Percentiles rank a stretch among this genome's conserved stretches.
These are phyloP conservation scores for Anthrax anthrax DNA, from an alignment of 2,888 invertebrate species.

Conservation along the genomic window DNA sequence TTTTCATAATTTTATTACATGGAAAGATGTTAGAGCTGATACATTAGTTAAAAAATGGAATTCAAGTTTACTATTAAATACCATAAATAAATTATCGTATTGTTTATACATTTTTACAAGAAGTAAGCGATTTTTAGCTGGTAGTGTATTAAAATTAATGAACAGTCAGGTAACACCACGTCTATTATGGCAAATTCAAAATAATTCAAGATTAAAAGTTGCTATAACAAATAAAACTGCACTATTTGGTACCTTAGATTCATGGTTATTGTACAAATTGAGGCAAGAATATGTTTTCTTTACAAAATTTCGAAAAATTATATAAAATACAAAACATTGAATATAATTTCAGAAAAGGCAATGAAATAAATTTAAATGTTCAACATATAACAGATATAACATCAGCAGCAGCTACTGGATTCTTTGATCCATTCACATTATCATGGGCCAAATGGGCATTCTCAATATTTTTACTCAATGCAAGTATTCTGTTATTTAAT, in stretches of 20 bases:
- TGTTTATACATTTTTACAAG: conserved; percentile 62
- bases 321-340: no score
- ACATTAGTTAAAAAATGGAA: conserved; percentile 64
- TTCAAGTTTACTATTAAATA: conserved; percentile 53
- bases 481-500: conserved; percentile 4
- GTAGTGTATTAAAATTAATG: conserved; percentile 70
- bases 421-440: conserved; percentile 84
- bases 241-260: conserved; percentile 79
- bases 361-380: conserved; percentile 16
- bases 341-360: conserved; percentile 19
- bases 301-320: no score
- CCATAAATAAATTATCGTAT: conserved; percentile 34
- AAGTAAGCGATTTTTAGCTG: conserved; percentile 67
- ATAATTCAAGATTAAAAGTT: conserved; percentile 51
- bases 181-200: conserved; percentile 62
- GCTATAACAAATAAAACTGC: conserved; percentile 50
- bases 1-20: conserved; percentile 75
- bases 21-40: conserved; percentile 76
- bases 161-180: conserved; percentile 70
- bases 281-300: conserved; percentile 22
- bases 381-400: conserved; percentile 76
- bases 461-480: conserved; percentile 8
- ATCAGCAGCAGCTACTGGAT: conserved; percentile 79
- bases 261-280: conserved; percentile 81
- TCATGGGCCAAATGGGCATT: conserved; percentile 49